Base-by-base conservation (phyloP, 2,113 vertebrate genomes). In the Phaethon lepturus region DNA sequence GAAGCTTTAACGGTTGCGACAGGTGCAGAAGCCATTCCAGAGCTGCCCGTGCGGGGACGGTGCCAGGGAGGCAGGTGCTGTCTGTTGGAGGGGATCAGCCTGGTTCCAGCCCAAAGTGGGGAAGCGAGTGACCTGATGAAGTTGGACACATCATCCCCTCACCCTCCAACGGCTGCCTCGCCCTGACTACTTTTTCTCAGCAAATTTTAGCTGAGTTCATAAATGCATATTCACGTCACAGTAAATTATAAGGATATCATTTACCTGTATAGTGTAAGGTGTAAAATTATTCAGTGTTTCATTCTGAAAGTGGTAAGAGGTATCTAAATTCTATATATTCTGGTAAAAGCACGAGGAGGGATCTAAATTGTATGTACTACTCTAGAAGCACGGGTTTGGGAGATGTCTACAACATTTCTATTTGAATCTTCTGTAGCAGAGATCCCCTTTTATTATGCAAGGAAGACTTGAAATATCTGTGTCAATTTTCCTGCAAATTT, bases 61-160 rank as follows among this genome's bases (percentile, higher is more conserved):
- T 86, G 95, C 96, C 96, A 97, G 95, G 84, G 64, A 80, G 93
- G 78, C 94, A 97, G 97, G 96, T 96, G 96, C 90, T 85, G 53
- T 40, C 66, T 69, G 74, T 28, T 74, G 78, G 83, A 90, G 49
- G 71, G 31, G 55, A 78, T 64, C 76, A 50, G 62, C 66, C 83
- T 83, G 78, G 31, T 79, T 93, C 87, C 94, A 53, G 35, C 45
- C 63, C 58, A 55, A 80, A 81, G 60, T 2, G 3, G 47, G 35
- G 64, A 96, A 93, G 55, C 8, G 2, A 93, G 67, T 44, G 82
- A 71, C 29, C 40, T 15, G 63, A 72, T 58, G 56, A 28, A 35
- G 38, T 7, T 7, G 7, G 28, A 44, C 13, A 13, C 10, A 18
- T 19, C 3, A 0, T 56, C 50, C 55, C 45, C 42, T n/a, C 52